A percentile compares a stretch with the other conserved stretches of the same genome.
Evolutionary conservation across 1,140 invertebrate genomes (phyloP).

Genomic region (Drosophila kikkawai): DNA sequence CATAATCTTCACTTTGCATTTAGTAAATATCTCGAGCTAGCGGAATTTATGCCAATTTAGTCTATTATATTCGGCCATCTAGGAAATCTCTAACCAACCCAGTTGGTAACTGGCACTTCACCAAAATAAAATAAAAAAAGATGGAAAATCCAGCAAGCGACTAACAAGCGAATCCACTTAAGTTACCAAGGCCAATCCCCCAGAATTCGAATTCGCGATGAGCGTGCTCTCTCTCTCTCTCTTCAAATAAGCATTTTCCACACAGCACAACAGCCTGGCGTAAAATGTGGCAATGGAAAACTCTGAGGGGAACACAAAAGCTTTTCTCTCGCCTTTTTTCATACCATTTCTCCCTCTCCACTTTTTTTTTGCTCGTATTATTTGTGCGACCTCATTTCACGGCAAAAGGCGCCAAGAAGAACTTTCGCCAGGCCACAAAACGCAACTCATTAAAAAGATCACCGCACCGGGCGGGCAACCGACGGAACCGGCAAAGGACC

Average conservation of each 20-base stretch:
- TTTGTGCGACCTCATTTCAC: constrained; percentile 66
- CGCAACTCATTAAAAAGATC: constrained; percentile 82
- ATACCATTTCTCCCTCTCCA: neutral
- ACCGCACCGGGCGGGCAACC: constrained; percentile 50
- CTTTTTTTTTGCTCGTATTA: constrained; percentile 22
- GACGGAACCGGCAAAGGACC: constrained; percentile 28
- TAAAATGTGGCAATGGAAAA: constrained; percentile 36
- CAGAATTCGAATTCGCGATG: constrained; percentile 48
- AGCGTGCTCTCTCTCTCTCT: constrained; percentile 16
- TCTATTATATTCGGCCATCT: constrained; percentile 36
- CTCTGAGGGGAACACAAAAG: constrained; percentile 44
- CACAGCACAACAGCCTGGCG: constrained; percentile 30
- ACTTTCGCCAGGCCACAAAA: constrained; percentile 71
- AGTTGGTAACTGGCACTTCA: constrained; percentile 43
- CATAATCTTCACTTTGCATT: constrained; percentile 30
- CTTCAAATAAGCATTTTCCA: constrained; percentile 44
- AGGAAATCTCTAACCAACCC: constrained; percentile 24
- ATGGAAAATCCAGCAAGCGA: constrained; percentile 10
- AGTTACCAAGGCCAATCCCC: constrained; percentile 55
- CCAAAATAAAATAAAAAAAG: neutral
- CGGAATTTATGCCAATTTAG: constrained; percentile 46
- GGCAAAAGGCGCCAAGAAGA: constrained; percentile 63
- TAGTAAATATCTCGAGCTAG: constrained; percentile 8
- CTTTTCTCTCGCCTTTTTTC: constrained; percentile 34
- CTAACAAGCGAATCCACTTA: constrained; percentile 60